Evolutionary conservation across 2,888 invertebrate species (phyloP).

Genomic region (Trissoscelio sp.): DNA sequence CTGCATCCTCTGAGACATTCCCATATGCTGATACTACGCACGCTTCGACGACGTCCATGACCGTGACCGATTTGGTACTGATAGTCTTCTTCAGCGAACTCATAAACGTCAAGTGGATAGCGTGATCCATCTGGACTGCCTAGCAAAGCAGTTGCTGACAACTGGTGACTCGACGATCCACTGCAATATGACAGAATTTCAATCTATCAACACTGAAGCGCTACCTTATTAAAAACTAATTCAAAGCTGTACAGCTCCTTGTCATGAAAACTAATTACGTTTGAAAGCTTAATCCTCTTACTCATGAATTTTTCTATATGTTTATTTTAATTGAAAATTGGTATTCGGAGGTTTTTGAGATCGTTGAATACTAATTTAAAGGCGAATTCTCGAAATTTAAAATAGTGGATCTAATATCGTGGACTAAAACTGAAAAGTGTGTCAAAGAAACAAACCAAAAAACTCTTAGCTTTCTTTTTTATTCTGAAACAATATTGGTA

Average conservation of each 20-base stretch:
- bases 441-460: no score
- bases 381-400: no score
- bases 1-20: slow-evolving; percentile 92
- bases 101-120: slow-evolving; percentile 89
- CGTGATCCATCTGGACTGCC: slow-evolving; percentile 93
- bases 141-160: slow-evolving; percentile 92
- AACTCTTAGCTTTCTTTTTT: no score
- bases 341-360: no score
- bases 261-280: not conserved
- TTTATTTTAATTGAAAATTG: no score
- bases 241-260: not conserved
- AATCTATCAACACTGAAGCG: slow-evolving; percentile 12
- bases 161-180: slow-evolving; percentile 91
- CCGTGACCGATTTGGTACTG: slow-evolving; percentile 81
- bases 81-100: slow-evolving; percentile 87
- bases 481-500: no score
- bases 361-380: no score
- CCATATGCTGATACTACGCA: slow-evolving; percentile 85
- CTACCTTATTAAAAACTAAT: slow-evolving; percentile 14
- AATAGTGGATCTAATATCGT: no score
- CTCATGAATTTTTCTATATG: no score
- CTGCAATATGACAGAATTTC: slow-evolving; percentile 80
- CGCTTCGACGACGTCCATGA: slow-evolving; percentile 82
- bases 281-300: not conserved
- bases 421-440: no score